Conservation (phyloP, 2,113 vertebrate species). For the Mobula birostris region DNA sequence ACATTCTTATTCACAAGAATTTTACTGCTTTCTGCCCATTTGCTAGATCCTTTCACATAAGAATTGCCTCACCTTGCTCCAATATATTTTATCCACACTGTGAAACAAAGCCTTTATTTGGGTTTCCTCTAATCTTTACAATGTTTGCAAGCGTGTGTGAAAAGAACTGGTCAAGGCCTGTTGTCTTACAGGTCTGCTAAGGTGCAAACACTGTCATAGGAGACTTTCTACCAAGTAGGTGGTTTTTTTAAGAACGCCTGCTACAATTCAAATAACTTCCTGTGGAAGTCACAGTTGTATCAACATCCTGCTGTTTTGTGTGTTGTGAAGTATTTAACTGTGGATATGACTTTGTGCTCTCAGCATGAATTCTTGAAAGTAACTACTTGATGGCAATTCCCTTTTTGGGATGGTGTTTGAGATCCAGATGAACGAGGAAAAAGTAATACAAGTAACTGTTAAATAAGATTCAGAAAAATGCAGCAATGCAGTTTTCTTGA, state of each 20-base stretch:
- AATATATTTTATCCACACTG: slow-evolving; percentile 49
- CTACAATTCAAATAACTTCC: slow-evolving; percentile 59
- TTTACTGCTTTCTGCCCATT: slow-evolving; percentile 48
- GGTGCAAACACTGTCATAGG: slow-evolving; percentile 49
- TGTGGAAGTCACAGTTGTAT: slow-evolving; percentile 60
- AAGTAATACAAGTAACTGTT: not conserved
- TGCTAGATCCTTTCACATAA: slow-evolving; percentile 43
- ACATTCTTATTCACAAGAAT: slow-evolving; percentile 42
- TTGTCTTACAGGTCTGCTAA: slow-evolving; percentile 47
- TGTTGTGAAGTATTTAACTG: slow-evolving; percentile 53
- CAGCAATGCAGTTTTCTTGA: not conserved
- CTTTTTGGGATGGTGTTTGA: not conserved
- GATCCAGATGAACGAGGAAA: slow-evolving; percentile 23
- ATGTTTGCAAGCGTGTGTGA: slow-evolving; percentile 59
- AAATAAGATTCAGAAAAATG: not conserved
- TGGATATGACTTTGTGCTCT: slow-evolving; percentile 53
- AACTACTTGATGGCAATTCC: slow-evolving; percentile 26
- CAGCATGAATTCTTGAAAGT: slow-evolving; percentile 53
- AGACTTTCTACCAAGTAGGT: slow-evolving; percentile 49
- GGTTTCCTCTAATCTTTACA: slow-evolving; percentile 54
- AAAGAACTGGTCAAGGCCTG: slow-evolving; percentile 53
- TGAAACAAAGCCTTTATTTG: slow-evolving; percentile 55
- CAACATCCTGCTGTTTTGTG: slow-evolving; percentile 64
- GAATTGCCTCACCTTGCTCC: slow-evolving; percentile 48
- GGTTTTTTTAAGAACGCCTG: slow-evolving; percentile 45